phyloP scores from a whole-genome alignment of 2,888 invertebrate genomes.

The Apotomis turbidana region DNA sequence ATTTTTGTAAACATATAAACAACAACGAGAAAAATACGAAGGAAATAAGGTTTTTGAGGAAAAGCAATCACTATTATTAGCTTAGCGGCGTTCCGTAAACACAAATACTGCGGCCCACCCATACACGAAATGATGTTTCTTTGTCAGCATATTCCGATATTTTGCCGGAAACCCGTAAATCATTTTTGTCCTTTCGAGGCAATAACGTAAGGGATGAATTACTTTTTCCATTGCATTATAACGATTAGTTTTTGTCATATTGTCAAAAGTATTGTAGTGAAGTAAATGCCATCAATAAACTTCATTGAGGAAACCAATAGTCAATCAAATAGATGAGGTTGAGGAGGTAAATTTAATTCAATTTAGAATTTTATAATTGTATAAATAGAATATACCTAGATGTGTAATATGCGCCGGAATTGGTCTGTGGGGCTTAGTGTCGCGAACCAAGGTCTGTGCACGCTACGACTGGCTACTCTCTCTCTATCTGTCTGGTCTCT shows the following conservation, averaged over 20 bases:
- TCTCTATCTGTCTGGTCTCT: too few species aligned
- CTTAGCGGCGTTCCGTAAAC: not conserved
- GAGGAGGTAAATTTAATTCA: too few species aligned
- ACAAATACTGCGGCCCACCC: not conserved
- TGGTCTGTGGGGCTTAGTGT: too few species aligned
- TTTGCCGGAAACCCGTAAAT: slow-evolving; percentile 9
- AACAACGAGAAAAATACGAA: not conserved
- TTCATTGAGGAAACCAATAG: too few species aligned
- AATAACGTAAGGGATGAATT: not conserved
- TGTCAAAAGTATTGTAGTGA: too few species aligned
- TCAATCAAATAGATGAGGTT: too few species aligned
- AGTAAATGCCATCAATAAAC: too few species aligned
- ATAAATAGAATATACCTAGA: too few species aligned
- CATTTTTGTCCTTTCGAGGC: slow-evolving; percentile 16
- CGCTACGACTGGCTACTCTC: too few species aligned
- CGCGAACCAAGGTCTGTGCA: too few species aligned
- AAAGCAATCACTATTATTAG: not conserved
- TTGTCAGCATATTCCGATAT: slow-evolving; percentile 16
- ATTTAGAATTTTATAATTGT: too few species aligned
- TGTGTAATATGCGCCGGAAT: too few species aligned
- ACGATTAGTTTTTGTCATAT: not conserved
- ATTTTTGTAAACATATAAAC: not conserved
- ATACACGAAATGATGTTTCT: slow-evolving; percentile 20
- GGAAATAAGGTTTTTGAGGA: not conserved
- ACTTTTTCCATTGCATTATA: not conserved